Conservation (phyloP, 2,113 vertebrate species). For the Ptyas mucosa region DNA sequence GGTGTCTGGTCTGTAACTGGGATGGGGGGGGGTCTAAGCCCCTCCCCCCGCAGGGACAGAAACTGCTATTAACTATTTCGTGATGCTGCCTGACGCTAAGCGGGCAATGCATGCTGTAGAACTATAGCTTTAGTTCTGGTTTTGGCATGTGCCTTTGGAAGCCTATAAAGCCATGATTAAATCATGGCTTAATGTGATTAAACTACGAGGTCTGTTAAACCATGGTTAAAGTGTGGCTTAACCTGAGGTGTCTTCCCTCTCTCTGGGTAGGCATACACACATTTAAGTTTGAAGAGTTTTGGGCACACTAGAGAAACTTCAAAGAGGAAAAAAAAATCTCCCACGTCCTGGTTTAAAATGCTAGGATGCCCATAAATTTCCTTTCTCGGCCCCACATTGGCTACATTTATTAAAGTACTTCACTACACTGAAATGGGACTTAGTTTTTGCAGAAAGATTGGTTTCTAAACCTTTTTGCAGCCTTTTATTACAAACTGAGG, state of each 20-base stretch:
- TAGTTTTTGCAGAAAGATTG: neutral
- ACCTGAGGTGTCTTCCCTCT: neutral
- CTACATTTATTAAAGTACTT: neutral
- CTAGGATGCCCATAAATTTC: neutral
- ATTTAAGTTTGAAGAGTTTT: neutral
- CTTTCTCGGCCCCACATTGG: fast-evolving
- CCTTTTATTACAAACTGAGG: neutral
- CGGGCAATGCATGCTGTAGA: neutral
- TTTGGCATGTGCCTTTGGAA: neutral
- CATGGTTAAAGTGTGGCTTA: neutral
- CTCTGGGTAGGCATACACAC: neutral
- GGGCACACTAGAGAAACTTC: neutral
- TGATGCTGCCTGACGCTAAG: neutral
- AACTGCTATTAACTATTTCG: neutral
- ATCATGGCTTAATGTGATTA: neutral
- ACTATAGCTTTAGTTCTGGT: neutral
- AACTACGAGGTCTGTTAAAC: neutral
- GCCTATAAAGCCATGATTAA: neutral
- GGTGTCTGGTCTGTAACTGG: neutral
- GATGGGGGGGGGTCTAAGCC: neutral
- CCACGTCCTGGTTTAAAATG: neutral
- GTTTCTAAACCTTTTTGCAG: neutral
- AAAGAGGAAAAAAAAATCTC: neutral
- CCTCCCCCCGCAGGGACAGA: neutral
- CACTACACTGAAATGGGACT: fast-evolving